A percentile compares a stretch with the other conserved stretches of the same genome.
phyloP scores from a whole-genome alignment of 2,113 vertebrate species.

The Tringa solitaria region DNA sequence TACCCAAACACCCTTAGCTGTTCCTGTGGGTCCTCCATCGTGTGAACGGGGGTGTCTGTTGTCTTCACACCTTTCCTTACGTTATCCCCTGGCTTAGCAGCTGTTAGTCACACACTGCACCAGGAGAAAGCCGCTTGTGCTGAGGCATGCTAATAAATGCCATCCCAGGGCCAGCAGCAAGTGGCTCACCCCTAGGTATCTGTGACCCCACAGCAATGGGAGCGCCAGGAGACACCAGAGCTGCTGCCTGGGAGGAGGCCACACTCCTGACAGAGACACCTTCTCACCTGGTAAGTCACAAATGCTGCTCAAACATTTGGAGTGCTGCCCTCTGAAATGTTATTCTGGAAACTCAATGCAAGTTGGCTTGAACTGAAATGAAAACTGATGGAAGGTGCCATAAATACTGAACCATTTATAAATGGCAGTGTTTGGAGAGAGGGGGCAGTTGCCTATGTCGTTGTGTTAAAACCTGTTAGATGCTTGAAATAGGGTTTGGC shows the following conservation, averaged over 20 bases:
- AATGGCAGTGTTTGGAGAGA: not conserved
- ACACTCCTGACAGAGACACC: not conserved
- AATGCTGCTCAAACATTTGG: not conserved
- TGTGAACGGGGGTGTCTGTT: not conserved
- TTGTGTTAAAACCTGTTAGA: not conserved
- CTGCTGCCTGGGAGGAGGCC: not conserved
- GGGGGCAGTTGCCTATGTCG: not conserved
- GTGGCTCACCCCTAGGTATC: not conserved
- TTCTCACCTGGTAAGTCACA: not conserved
- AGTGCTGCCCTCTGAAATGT: not conserved
- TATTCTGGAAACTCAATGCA: not conserved
- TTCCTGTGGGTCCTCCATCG: not conserved
- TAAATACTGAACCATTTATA: not conserved
- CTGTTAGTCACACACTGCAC: accelerated
- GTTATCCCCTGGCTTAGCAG: not conserved
- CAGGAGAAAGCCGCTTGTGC: not conserved
- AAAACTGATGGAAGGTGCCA: not conserved
- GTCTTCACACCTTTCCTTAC: not conserved
- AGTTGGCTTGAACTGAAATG: not conserved
- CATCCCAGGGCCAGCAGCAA: not conserved
- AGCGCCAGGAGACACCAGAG: not conserved
- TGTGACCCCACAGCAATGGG: not conserved
- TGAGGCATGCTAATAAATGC: not conserved
- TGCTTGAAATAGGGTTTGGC: not conserved
- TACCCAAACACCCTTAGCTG: not conserved